Evolutionary conservation across 2,797 vertebrate species (phyloP).

Genomic region (Channa striata): DNA sequence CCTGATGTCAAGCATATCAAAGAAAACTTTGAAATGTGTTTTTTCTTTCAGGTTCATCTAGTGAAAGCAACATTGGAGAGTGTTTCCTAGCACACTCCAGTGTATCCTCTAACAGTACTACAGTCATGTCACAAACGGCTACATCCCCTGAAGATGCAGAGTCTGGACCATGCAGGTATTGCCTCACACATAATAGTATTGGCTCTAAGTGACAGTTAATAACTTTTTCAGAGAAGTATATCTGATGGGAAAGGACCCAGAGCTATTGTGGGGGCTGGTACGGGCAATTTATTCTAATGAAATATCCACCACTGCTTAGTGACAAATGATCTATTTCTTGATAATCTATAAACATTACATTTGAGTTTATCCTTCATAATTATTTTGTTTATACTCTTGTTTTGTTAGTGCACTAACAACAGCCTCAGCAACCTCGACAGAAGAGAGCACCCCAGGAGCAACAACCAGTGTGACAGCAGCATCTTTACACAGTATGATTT

Average conservation of each 20-base stretch:
- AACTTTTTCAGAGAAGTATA: too few relatives aligned
- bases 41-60: not conserved
- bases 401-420: not conserved
- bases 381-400: not conserved
- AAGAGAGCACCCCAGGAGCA: constrained; percentile 5
- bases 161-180: constrained; percentile 8
- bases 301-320: not conserved
- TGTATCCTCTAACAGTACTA: not conserved
- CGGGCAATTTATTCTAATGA: not conserved
- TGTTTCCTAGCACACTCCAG: not conserved
- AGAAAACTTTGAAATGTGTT: not conserved
- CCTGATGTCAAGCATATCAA: not conserved
- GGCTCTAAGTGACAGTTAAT: too few relatives aligned
- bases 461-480: not conserved
- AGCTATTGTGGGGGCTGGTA: too few relatives aligned
- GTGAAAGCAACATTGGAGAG: constrained; percentile 1
- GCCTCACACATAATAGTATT: not conserved
- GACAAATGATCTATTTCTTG: not conserved
- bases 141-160: not conserved
- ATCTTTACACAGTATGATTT: not conserved
- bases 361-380: not conserved
- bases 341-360: not conserved
- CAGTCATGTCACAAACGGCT: constrained; percentile 7
- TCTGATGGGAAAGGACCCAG: too few relatives aligned
- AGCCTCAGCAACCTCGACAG: constrained; percentile 3